These are phyloP conservation scores for Muntiacus muntjak DNA, from an alignment of 2,113 vertebrate species.

Conservation along the genomic window DNA sequence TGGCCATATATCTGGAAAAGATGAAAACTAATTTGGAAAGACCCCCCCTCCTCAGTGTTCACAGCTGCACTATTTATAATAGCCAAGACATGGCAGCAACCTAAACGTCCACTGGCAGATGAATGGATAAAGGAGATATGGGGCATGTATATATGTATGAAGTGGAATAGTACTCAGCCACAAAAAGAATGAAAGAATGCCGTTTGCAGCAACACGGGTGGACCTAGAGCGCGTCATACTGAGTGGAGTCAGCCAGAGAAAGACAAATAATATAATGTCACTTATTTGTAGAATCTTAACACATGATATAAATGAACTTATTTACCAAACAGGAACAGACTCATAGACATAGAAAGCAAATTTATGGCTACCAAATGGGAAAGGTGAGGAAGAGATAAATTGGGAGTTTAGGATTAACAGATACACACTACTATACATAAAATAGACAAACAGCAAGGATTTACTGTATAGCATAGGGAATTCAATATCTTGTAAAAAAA, in stretches of 20 bases:
- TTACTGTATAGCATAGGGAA: not conserved
- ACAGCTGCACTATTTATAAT: not conserved
- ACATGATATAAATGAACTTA: not conserved
- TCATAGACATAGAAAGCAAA: not conserved
- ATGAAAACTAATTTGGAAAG: not conserved
- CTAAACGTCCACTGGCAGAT: not conserved
- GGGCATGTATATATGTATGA: not conserved
- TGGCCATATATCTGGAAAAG: not conserved
- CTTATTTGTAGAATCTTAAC: not conserved
- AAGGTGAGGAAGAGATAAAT: not conserved
- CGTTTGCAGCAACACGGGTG: not conserved
- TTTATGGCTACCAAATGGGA: not conserved
- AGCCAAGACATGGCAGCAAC: not conserved
- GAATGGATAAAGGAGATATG: not conserved
- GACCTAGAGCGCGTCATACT: not conserved
- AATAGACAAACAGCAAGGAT: not conserved
- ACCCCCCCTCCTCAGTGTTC: not conserved
- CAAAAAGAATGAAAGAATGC: not conserved
- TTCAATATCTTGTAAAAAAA: not conserved
- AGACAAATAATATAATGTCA: not conserved
- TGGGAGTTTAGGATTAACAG: not conserved
- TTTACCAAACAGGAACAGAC: not conserved
- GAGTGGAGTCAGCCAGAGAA: not conserved
- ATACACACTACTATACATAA: not conserved
- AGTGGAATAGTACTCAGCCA: not conserved